These are phyloP conservation scores for Sebastes itinus DNA, from an alignment of 2,797 vertebrate genomes.

Conservation along the genomic window DNA sequence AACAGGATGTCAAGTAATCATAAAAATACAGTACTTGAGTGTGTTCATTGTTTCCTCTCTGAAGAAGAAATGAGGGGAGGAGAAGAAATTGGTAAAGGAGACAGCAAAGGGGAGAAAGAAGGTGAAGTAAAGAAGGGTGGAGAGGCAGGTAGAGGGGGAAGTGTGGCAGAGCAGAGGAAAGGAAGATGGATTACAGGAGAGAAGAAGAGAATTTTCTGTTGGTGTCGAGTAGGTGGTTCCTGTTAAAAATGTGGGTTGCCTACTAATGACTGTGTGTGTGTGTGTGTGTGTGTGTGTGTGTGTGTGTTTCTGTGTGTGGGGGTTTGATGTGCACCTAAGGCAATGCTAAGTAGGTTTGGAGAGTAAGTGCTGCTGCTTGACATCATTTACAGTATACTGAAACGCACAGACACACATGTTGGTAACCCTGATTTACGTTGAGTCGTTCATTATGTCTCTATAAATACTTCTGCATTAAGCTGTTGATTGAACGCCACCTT, in stretches of 20 bases:
- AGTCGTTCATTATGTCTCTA: constrained; percentile 33
- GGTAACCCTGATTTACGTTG: constrained; percentile 24
- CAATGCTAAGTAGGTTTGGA: constrained; percentile 46
- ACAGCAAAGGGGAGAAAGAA: neutral
- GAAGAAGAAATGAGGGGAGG: neutral
- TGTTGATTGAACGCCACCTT: constrained; percentile 41
- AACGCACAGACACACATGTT: neutral
- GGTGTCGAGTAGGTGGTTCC: constrained; percentile 45
- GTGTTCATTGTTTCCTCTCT: neutral
- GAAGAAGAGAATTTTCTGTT: constrained; percentile 33
- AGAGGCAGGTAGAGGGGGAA: neutral
- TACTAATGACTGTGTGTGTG: constrained; percentile 51
- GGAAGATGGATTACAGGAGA: constrained; percentile 41
- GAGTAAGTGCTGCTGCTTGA: constrained; percentile 32
- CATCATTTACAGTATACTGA: constrained; percentile 34
- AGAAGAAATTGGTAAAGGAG: neutral
- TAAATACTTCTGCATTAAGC: constrained; percentile 41
- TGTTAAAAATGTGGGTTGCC: constrained; percentile 54
- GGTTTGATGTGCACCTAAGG: constrained; percentile 53
- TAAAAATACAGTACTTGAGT: neutral
- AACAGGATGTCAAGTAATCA: neutral
- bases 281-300: constrained; percentile 8
- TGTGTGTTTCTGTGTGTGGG: constrained; percentile 4
- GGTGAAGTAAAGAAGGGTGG: neutral
- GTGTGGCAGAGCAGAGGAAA: constrained; percentile 2